Base-by-base conservation (phyloP, 1,140 invertebrate species). In the Batillaria attramentaria region DNA sequence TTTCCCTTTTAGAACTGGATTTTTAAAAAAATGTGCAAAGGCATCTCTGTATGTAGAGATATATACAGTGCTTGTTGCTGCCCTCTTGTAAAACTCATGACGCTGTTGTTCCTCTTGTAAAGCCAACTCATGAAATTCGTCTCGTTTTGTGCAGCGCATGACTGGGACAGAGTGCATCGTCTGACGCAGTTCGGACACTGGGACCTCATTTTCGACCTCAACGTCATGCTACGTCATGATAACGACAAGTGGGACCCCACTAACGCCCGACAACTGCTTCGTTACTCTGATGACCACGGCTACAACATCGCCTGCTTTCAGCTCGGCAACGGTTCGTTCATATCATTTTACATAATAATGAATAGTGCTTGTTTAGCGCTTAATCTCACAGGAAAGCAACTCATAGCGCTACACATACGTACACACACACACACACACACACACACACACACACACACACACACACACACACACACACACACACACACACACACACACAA, bases 291-390 rank as follows among this genome's bases (percentile, higher is more conserved):
- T 13, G n/a, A 66, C 13, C 62, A 66, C 13, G 62, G 62, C 33
- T 16, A 16, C 33, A 66, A 66, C 8, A 13, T 35, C 33, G 13
- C 10, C n/a, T n/a, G 62, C n/a, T 66, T 28, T 28, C n/a, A 66
- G 62, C 62, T 66, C 13, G 62, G 62, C 62, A 66, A 66, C 28
- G 62, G 62, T 66, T n/a, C n/a, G n/a, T n/a, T n/a, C n/a, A n/a
- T n/a, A n/a, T n/a, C n/a, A n/a, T n/a, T n/a, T n/a, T n/a, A n/a
- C n/a, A n/a, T n/a, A n/a, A n/a, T n/a, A n/a, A n/a, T n/a, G n/a
- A n/a, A n/a, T n/a, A n/a, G n/a, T n/a, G n/a, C n/a, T n/a, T n/a
- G n/a, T n/a, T n/a, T n/a, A n/a, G n/a, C n/a, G n/a, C n/a, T n/a
- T n/a, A n/a, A n/a, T n/a, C n/a, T n/a, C n/a, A n/a, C n/a, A n/a